Evolutionary conservation across 2,113 vertebrate species (phyloP), one percentile per base, ranked within the genome.

Genomic region (Vulpes vulpes): DNA sequence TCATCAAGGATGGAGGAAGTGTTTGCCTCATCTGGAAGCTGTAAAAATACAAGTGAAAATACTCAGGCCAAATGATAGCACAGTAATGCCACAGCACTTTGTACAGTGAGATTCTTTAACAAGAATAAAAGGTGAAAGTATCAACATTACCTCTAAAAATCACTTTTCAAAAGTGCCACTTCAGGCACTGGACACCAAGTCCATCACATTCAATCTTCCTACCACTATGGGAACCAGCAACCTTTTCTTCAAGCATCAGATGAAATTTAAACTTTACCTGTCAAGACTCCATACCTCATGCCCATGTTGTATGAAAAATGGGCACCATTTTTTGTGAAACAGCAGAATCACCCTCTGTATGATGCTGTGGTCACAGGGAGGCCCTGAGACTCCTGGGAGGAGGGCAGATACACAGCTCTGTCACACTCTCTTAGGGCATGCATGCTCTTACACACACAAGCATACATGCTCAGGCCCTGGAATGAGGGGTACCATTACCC

Each of bases 381-480:
- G 15, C 30, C 38, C 38, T 1, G 6, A 35, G 30, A 25, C 67
- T 32, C 16, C 35, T 0, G 5, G 35, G 55, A 23, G 32, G 35
- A 88, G 32, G 55, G 5, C 8, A 12, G 25, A 32, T 23, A 22
- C 10, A 22, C 4, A 2, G 23, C 8, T 55, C 8, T 11, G 22
- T 17, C 30, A 62, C 38, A n/a, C 35, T 5, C 53, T 20, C 32
- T 2, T 0, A 8, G 22, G 57, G 38, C 3, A 0, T 22, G 0
- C 17, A 59, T 14, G 0, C 25, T n/a, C 11, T 2, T 38, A 38
- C 35, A 5, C 25, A 22, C 15, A 0, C 10, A 14, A 2, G 27
- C 4, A 3, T 19, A 5, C 69, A 15, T 0, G 0, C 79, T 79
- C 49, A 25, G 4, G 22, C 19, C 51, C 64, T 12, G 27, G 23